Evolutionary conservation across 2,113 vertebrate species (phyloP).

Genomic region (Megaceryle maxima): DNA sequence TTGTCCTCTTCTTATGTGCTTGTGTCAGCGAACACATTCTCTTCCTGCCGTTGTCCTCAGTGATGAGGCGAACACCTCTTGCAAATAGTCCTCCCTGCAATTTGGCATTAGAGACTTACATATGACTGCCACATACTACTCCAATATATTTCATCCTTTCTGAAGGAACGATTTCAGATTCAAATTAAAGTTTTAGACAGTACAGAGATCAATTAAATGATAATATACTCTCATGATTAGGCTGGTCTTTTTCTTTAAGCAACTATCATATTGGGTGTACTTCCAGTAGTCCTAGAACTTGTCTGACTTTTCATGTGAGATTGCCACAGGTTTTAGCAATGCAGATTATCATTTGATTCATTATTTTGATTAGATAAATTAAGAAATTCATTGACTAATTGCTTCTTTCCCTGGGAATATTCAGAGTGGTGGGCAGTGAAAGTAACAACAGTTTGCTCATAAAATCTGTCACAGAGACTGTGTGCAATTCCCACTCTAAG

Average conservation of each 20-base stretch:
- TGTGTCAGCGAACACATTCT: background rate
- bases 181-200: background rate
- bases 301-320: background rate
- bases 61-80: background rate
- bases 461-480: background rate
- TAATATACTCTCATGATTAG: background rate
- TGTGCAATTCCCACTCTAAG: background rate
- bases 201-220: constrained; percentile 10
- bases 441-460: background rate
- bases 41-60: constrained; percentile 31
- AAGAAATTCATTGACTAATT: background rate
- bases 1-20: background rate
- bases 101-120: background rate
- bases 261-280: background rate
- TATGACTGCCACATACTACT: background rate
- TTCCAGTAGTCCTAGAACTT: background rate
- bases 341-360: background rate
- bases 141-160: background rate
- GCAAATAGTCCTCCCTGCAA: background rate
- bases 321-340: background rate
- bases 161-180: background rate
- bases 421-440: background rate
- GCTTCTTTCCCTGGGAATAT: background rate
- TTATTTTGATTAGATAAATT: background rate
- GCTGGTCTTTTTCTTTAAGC: background rate